Conservation (phyloP, 2,888 invertebrate species). For the Creontiades dilutus region DNA sequence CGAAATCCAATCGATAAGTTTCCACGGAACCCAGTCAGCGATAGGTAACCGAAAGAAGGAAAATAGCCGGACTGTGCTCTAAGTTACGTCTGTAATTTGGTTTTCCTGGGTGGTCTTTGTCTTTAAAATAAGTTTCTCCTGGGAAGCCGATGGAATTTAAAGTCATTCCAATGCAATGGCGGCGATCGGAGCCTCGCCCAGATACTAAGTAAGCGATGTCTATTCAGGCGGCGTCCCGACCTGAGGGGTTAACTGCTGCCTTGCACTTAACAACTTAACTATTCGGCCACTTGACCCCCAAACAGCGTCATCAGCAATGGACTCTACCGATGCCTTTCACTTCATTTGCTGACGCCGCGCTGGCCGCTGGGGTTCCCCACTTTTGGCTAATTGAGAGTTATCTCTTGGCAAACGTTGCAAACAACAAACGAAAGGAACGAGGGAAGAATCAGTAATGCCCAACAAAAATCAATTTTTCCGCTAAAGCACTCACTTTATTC, state of each 20-base stretch:
- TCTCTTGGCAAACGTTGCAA: too few relatives aligned
- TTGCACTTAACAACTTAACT: slow-evolving; percentile 62
- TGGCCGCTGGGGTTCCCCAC: too few relatives aligned
- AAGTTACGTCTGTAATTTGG: neutral
- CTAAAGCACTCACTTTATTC: too few relatives aligned
- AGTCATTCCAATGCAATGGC: slow-evolving; percentile 55
- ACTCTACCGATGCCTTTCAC: neutral
- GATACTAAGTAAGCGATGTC: slow-evolving; percentile 63
- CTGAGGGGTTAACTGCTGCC: slow-evolving; percentile 60
- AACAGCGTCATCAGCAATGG: slow-evolving; percentile 52
- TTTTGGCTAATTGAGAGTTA: too few relatives aligned
- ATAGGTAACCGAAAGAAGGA: too few relatives aligned
- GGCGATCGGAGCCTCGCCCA: slow-evolving; percentile 31
- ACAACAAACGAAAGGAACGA: too few relatives aligned
- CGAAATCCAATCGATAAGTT: too few relatives aligned
- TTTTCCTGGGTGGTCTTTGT: neutral
- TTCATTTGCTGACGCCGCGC: slow-evolving; percentile 20
- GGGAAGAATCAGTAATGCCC: too few relatives aligned
- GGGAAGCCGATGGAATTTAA: slow-evolving; percentile 65
- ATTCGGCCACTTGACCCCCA: slow-evolving; percentile 49
- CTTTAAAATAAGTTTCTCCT: slow-evolving; percentile 58
- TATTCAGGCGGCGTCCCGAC: slow-evolving; percentile 59
- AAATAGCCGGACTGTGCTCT: neutral
- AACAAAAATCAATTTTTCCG: too few relatives aligned
- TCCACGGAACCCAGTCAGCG: too few relatives aligned